phyloP scores from a whole-genome alignment of 1,140 invertebrate species.

The Heliconius congener region DNA sequence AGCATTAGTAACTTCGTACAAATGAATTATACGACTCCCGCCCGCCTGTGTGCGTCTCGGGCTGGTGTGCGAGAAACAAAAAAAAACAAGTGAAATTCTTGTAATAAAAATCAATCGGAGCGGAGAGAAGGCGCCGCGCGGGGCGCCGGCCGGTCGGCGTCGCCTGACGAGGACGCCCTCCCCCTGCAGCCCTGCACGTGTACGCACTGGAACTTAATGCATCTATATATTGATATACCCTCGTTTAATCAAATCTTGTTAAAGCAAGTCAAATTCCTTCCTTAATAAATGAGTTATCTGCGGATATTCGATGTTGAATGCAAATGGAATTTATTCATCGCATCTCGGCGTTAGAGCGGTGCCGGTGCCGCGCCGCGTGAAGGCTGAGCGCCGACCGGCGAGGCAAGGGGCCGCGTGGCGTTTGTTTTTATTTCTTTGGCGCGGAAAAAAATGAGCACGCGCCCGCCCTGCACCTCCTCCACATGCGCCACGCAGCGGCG shows the following conservation, averaged over 20 bases:
- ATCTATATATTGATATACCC: slow-evolving; percentile 46
- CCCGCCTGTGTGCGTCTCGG: slow-evolving; percentile 66
- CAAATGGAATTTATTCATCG: neutral
- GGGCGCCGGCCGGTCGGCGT: slow-evolving; percentile 71
- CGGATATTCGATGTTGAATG: neutral
- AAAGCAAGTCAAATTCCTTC: neutral
- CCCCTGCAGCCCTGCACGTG: slow-evolving; percentile 54
- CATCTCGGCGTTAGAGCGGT: neutral
- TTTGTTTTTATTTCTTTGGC: slow-evolving; percentile 79
- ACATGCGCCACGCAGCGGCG: slow-evolving; percentile 81
- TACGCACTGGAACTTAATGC: slow-evolving; percentile 51
- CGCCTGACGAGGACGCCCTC: slow-evolving; percentile 49
- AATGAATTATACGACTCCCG: slow-evolving; percentile 76
- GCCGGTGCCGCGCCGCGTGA: neutral
- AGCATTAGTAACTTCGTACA: slow-evolving; percentile 78
- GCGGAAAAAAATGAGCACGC: slow-evolving; percentile 77
- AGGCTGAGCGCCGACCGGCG: neutral
- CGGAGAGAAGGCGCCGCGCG: slow-evolving; percentile 74
- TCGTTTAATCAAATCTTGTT: slow-evolving; percentile 34
- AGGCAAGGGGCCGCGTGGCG: slow-evolving; percentile 65
- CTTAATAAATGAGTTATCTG: neutral
- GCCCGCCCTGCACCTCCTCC: slow-evolving; percentile 78
- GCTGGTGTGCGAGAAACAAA: slow-evolving; percentile 76
- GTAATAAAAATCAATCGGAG: slow-evolving; percentile 83
- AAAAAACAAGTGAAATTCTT: slow-evolving; percentile 79